Base-by-base conservation (phyloP, 2,797 vertebrate species). In the Lophius americanus region DNA sequence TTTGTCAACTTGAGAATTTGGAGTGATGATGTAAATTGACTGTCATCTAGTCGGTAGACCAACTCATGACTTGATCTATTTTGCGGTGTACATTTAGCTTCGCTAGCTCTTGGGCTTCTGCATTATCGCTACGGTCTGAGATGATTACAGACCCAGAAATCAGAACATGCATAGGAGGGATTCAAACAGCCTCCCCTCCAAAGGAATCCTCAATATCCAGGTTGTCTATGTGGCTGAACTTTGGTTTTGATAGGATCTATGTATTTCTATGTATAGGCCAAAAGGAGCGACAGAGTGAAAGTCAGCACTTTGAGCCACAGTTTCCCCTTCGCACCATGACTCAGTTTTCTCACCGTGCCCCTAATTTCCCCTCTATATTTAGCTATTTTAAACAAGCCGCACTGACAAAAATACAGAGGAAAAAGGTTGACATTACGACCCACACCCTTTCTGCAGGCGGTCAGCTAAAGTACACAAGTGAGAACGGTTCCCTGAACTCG, bases 21-120 rank as follows among this genome's bases (percentile, higher is more conserved):
- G 68, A 50, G 55, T 49, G 62, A 76, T 73, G 32, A 78, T 75
- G 71, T 61, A 75, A 73, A 84, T 60, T 69, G 53, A 71, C 60
- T 76, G 50, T 66, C 61, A 63, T 66, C 71, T 60, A 63, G 48
- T 68, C 36, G 62, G 54, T 57, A 47, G 60, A 78, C 57, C 63
- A 33, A 62, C 57, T 39, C 58, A 70, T 42, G 50, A 23, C 47
- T 63, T 44, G 63, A 43, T 74, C 60, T 62, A 53, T 68, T 83
- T 73, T 62, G 74, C 64, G 76, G 80, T 64, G 43, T 38, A 38
- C 13, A 4, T 67, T 63, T 57, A 59, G 57, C 52, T 47, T 43
- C 0, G 23, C 51, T 57, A 42, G 56, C 39, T 52, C 23, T 37
- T 43, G 38, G 49, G n/a, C 50, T 60, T 46, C 58, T 71, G 61